These are phyloP conservation scores for Adrianichthys oophorus DNA, from an alignment of 2,797 vertebrate species.

Conservation along the genomic window DNA sequence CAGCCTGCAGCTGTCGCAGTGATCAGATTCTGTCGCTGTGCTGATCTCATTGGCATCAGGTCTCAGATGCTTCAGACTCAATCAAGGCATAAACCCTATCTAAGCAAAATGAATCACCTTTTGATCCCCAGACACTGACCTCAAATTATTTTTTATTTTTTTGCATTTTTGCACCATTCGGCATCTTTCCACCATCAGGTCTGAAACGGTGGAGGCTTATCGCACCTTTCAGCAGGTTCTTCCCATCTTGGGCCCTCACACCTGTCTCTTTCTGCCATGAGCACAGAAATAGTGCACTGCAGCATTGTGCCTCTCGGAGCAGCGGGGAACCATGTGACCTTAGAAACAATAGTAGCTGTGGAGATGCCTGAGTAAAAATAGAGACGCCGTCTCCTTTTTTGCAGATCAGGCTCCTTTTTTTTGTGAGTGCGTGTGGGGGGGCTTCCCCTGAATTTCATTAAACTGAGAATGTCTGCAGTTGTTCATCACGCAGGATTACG, in stretches of 20 bases:
- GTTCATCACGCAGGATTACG: slow-evolving; percentile 58
- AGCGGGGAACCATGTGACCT: slow-evolving; percentile 58
- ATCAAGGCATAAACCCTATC: slow-evolving; percentile 39
- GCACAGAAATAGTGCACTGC: slow-evolving; percentile 70
- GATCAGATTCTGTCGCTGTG: slow-evolving; percentile 47
- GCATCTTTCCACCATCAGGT: slow-evolving; percentile 33
- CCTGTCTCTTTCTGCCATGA: slow-evolving; percentile 64
- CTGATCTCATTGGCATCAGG: slow-evolving; percentile 66
- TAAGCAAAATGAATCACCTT: slow-evolving; percentile 50
- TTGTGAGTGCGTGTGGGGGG: slow-evolving; percentile 20
- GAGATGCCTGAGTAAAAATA: slow-evolving; percentile 69
- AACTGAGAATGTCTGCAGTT: slow-evolving; percentile 53
- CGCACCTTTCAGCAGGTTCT: slow-evolving; percentile 63
- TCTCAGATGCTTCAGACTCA: slow-evolving; percentile 35
- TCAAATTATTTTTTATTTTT: slow-evolving; percentile 35
- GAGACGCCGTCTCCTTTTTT: slow-evolving; percentile 25
- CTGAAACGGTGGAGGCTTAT: slow-evolving; percentile 25
- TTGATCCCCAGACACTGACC: slow-evolving; percentile 41
- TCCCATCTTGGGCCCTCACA: slow-evolving; percentile 53
- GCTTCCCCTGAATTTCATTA: slow-evolving; percentile 62
- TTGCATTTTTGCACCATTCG: slow-evolving; percentile 21
- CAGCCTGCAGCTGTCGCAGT: slow-evolving; percentile 55
- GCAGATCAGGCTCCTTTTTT: slow-evolving; percentile 29
- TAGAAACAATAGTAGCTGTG: slow-evolving; percentile 51
- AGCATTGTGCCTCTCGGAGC: slow-evolving; percentile 50